These are phyloP conservation scores for Drosophila parvula DNA, from an alignment of 1,140 invertebrate genomes.

Conservation along the genomic window DNA sequence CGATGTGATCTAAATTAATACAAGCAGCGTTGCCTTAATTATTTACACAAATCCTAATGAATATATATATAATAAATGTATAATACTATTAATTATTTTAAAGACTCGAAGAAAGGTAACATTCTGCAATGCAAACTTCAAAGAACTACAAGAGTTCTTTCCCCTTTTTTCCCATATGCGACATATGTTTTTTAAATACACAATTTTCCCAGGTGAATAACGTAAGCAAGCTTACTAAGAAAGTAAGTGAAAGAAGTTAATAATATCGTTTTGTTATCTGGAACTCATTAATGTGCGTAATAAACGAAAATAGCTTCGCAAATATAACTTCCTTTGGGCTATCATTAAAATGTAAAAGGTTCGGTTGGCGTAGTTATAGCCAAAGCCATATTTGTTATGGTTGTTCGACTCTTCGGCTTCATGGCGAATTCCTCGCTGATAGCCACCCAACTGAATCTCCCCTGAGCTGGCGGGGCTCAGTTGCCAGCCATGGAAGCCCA, in stretches of 20 bases:
- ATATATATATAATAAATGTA: too few relatives aligned
- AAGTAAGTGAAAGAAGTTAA: background rate
- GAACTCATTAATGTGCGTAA: slow-evolving; percentile 9
- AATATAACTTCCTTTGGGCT: slow-evolving; percentile 6
- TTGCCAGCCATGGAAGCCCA: slow-evolving; percentile 2
- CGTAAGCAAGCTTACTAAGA: background rate
- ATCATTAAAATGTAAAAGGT: slow-evolving; percentile 24
- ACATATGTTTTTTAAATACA: slow-evolving; percentile 1
- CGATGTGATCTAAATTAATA: background rate
- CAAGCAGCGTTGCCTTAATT: too few relatives aligned
- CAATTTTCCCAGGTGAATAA: background rate
- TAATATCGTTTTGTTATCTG: background rate
- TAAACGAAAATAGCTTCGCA: slow-evolving; percentile 3
- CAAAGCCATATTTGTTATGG: slow-evolving; percentile 34
- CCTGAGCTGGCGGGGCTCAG: slow-evolving; percentile 4
- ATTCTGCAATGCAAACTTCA: background rate
- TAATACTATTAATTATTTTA: too few relatives aligned
- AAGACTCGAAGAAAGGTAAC: too few relatives aligned
- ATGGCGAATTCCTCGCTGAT: slow-evolving; percentile 32
- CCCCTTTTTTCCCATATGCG: too few relatives aligned
- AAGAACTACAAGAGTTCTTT: background rate
- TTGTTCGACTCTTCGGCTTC: slow-evolving; percentile 27
- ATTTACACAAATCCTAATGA: too few relatives aligned
- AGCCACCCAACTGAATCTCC: slow-evolving; percentile 37
- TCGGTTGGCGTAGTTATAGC: background rate